Conservation (phyloP, 2,113 vertebrate genomes). For the Myrmecophaga tridactyla region DNA sequence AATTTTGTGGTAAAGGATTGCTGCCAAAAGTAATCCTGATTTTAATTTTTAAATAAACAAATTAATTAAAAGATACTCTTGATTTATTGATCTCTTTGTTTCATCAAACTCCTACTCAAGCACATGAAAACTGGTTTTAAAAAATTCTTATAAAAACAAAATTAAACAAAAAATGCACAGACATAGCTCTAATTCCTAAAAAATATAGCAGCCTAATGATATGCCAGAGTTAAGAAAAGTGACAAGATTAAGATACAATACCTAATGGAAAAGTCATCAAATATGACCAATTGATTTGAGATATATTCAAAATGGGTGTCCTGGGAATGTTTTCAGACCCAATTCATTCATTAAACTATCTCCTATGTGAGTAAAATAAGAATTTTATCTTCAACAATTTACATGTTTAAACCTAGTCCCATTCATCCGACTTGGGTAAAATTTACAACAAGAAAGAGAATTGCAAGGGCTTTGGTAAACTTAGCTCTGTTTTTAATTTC, state of each 20-base stretch:
- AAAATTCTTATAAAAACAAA: neutral
- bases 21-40: neutral
- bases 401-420: neutral
- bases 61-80: neutral
- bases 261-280: slow-evolving; percentile 57
- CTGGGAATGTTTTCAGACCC: slow-evolving; percentile 48
- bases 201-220: slow-evolving; percentile 58
- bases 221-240: slow-evolving; percentile 66
- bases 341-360: slow-evolving; percentile 17
- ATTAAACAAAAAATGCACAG: neutral
- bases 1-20: neutral
- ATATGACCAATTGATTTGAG: slow-evolving; percentile 60
- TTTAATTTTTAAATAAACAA: neutral
- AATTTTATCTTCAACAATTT: neutral
- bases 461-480: neutral
- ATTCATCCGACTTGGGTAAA: neutral
- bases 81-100: slow-evolving; percentile 54
- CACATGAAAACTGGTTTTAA: slow-evolving; percentile 43
- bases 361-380: neutral
- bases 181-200: neutral
- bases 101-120: slow-evolving; percentile 22
- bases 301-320: slow-evolving; percentile 49
- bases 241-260: slow-evolving; percentile 72
- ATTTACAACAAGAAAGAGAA: neutral
- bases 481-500: neutral